phyloP scores from a whole-genome alignment of 2,113 vertebrate genomes.

The Varanus komodoensis region DNA sequence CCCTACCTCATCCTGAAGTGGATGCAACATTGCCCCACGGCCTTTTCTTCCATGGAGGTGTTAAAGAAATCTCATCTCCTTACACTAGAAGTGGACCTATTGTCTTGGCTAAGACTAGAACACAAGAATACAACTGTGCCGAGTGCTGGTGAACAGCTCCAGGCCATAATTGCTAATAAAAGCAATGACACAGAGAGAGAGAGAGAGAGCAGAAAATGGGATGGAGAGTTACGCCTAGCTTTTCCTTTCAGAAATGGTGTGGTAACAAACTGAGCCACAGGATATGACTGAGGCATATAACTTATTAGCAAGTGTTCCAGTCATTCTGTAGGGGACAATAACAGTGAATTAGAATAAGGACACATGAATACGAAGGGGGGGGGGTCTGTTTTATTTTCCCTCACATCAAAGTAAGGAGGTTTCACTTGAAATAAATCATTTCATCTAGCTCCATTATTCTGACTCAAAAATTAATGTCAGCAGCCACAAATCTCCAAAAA shows the following conservation, averaged over 20 bases:
- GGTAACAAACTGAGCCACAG: slow-evolving; percentile 18
- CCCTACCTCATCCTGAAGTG: no score
- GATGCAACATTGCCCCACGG: no score
- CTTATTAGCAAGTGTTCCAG: slow-evolving; percentile 42
- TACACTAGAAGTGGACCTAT: background rate
- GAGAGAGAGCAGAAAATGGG: background rate
- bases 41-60: no score
- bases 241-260: slow-evolving; percentile 24
- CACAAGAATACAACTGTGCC: background rate
- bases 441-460: slow-evolving; percentile 63
- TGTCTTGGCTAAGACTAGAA: background rate
- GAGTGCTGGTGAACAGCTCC: background rate
- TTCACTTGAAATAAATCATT: slow-evolving; percentile 51
- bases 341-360: slow-evolving; percentile 40
- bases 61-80: no score
- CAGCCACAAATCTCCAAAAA: slow-evolving; percentile 54
- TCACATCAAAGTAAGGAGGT: slow-evolving; percentile 56
- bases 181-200: background rate
- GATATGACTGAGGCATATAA: slow-evolving; percentile 40
- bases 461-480: slow-evolving; percentile 56
- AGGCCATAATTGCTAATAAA: slow-evolving; percentile 24
- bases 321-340: slow-evolving; percentile 57
- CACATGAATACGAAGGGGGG: slow-evolving; percentile 63
- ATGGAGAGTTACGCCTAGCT: background rate
- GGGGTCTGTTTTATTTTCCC: background rate